Conservation (phyloP, 2,888 invertebrate genomes). For the Meteorus cinctellus region DNA sequence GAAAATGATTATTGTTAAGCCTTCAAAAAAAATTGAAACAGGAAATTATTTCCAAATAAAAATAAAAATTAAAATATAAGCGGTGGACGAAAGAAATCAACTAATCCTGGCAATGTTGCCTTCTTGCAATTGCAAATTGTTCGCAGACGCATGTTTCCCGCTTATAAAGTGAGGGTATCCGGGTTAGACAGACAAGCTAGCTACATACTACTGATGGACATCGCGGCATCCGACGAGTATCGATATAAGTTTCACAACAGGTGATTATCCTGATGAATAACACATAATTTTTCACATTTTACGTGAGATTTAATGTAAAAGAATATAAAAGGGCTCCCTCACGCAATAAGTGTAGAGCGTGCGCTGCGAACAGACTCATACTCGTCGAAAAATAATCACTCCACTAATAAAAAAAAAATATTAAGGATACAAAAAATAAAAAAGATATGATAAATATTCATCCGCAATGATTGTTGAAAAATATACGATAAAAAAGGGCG, state of each 20-base stretch:
- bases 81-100: conserved; percentile 59
- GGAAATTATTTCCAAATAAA: conserved; percentile 21
- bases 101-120: conserved; percentile 62
- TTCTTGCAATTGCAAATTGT: conserved; percentile 70
- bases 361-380: conserved; percentile 69
- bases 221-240: conserved; percentile 97
- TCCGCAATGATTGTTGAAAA: background rate
- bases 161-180: conserved; percentile 96
- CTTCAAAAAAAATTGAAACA: background rate
- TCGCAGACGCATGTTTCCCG: conserved; percentile 97
- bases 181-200: conserved; percentile 98
- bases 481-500: conserved; percentile 6
- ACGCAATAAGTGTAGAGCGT: conserved; percentile 60
- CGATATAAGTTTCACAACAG: conserved; percentile 96
- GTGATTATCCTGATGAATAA: conserved; percentile 74
- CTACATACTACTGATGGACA: conserved; percentile 98
- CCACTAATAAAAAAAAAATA: conserved; percentile 27
- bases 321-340: conserved; percentile 39
- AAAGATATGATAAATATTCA: background rate
- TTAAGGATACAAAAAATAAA: conserved; percentile 1
- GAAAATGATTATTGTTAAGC: background rate
- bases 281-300: conserved; percentile 45
- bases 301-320: conserved; percentile 24
- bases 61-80: conserved; percentile 45
- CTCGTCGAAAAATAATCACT: conserved; percentile 60